Conservation (phyloP, 2,797 vertebrate species). For the Sternotherus odoratus region DNA sequence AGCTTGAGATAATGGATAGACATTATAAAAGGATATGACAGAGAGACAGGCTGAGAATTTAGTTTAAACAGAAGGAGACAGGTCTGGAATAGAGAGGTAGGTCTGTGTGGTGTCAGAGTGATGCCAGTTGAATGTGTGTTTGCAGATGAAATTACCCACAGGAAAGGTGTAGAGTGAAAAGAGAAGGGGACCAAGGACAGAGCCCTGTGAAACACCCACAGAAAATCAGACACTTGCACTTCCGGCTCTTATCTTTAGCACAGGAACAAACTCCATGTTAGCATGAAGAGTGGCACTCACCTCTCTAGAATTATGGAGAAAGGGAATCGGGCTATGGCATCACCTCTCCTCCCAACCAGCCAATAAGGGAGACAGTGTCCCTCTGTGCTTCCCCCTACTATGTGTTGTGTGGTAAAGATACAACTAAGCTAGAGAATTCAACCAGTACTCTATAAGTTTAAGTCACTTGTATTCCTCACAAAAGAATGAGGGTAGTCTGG, state of each 20-base stretch:
- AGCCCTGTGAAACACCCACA: not conserved
- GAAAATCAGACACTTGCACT: not conserved
- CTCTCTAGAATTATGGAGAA: not conserved
- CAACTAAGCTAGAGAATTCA: not conserved
- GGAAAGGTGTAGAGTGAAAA: not conserved
- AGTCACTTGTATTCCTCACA: not conserved
- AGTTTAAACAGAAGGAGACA: not conserved
- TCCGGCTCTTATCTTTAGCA: not conserved
- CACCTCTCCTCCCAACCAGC: not conserved
- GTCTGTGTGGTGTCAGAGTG: not conserved
- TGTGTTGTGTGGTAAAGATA: not conserved
- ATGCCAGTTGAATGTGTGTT: not conserved
- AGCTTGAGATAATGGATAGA: not conserved
- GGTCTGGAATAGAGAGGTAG: not conserved
- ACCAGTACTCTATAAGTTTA: rapidly evolving
- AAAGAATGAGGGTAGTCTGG: not conserved
- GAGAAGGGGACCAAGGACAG: not conserved
- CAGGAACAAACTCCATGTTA: not conserved
- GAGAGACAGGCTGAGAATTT: not conserved
- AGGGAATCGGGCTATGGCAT: not conserved
- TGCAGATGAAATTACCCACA: not conserved
- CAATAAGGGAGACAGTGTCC: not conserved
- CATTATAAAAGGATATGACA: not conserved
- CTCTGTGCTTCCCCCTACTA: not conserved
- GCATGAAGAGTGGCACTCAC: not conserved